A percentile compares a stretch with the other conserved stretches of the same genome.
These are phyloP conservation scores for Crenichthys baileyi DNA, from an alignment of 2,797 vertebrate genomes.

Conservation along the genomic window DNA sequence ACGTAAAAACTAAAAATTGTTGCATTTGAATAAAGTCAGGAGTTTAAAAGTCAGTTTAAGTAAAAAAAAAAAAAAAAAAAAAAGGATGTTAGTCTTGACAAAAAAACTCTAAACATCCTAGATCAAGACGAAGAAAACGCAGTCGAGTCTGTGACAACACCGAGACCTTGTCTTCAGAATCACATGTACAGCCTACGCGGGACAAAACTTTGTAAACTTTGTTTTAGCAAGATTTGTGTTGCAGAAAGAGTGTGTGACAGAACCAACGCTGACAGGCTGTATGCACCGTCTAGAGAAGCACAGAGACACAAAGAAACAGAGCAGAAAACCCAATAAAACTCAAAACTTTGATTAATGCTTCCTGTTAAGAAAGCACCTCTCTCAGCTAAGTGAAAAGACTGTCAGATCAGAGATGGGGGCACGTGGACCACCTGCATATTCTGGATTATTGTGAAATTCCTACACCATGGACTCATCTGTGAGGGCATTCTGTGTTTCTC, in stretches of 20 bases:
- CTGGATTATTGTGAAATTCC: constrained; percentile 71
- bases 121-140: neutral
- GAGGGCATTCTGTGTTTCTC: constrained; percentile 26
- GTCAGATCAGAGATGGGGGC: constrained; percentile 54
- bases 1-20: neutral
- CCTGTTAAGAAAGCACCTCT: constrained; percentile 34
- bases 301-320: neutral
- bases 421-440: constrained; percentile 58
- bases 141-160: neutral
- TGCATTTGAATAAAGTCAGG: neutral
- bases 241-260: constrained; percentile 22
- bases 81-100: neutral
- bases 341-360: constrained; percentile 48
- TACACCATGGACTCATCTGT: constrained; percentile 52
- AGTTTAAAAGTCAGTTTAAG: neutral
- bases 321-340: constrained; percentile 38
- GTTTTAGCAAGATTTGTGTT: constrained; percentile 12
- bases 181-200: constrained; percentile 10
- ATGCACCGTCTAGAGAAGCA: neutral
- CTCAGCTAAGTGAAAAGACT: constrained; percentile 45
- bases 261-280: constrained; percentile 7
- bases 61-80: too few relatives aligned
- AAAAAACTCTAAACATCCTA: neutral
- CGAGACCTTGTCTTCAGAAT: neutral
- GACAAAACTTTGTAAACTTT: constrained; percentile 25